Evolutionary conservation across 2,113 vertebrate genomes (phyloP), one percentile per base, ranked within the genome.

Genomic region (Albula glossodonta): DNA sequence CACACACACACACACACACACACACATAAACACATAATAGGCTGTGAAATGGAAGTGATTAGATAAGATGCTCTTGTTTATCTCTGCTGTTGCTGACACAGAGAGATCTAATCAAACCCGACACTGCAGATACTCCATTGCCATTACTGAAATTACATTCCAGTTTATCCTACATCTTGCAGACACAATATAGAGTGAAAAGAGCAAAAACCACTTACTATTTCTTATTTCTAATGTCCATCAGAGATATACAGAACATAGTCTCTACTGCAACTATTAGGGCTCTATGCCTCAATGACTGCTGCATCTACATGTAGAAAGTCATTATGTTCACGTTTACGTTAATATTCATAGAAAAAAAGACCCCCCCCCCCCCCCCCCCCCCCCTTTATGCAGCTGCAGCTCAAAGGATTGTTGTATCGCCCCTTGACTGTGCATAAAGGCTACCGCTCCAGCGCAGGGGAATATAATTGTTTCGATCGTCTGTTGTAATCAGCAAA

Each of bases 161-260:
- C 19, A 60, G 48, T 25, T 79, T 49, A 84, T 84, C 83, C 83
- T 52, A 22, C 63, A 57, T 80, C 74, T 85, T 52, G 56, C 56
- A 56, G 78, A 66, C 60, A 66, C 60, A 66, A 22, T 66, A 15
- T 66, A 66, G 60, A 66, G 60, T 66, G 17, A 66, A 66, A 66
- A 19, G 60, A 19, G 60, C 4, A 19, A 19, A 22, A 22, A 19
- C 17, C 4, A 19, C 60, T 66, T 66, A 66, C 60, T 19, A 57
- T 79, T 80, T 22, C 13, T 41, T 48, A 11, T 8, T 49, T 13
- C 25, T 57, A 41, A 80, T 25, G 31, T 79, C 49, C 52, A 63
- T 80, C 7, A 85, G 6, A 12, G 70, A 25, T 60, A 6, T 19
- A 25, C 77, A 41, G 41, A 41, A 25, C 2, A 41, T 4, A 48